phyloP scores from a whole-genome alignment of 2,888 invertebrate genomes.

The Mimachlamys varia region DNA sequence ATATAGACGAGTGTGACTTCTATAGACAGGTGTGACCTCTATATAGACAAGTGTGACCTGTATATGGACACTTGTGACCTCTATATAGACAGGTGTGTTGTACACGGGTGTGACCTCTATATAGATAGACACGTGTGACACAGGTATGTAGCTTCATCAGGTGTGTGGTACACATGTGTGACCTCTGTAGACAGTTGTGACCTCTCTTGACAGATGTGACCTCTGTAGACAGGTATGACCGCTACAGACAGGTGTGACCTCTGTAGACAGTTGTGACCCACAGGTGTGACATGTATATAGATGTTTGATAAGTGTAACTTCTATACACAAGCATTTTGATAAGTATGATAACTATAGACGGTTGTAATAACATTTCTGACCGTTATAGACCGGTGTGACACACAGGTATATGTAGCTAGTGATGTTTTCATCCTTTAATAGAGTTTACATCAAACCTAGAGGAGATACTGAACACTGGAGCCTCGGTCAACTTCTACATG shows the following conservation, averaged over 20 bases:
- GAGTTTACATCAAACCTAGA: constrained; percentile 66
- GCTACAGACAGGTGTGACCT: not conserved
- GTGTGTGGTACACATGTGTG: not conserved
- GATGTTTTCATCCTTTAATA: constrained; percentile 43
- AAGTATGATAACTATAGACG: not conserved
- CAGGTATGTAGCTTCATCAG: no score
- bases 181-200: not conserved
- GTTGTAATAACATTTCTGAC: not conserved
- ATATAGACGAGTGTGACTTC: no score
- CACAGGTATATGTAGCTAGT: not conserved
- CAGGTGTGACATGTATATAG: not conserved
- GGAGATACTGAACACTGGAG: constrained; percentile 75
- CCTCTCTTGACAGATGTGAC: not conserved
- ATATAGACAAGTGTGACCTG: no score
- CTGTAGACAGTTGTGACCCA: not conserved
- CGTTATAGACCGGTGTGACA: not conserved
- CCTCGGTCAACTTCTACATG: constrained; percentile 94
- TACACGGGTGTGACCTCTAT: no score
- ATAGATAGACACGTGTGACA: not conserved
- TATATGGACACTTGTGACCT: no score
- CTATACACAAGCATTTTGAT: not conserved
- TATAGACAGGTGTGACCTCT: no score
- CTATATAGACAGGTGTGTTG: no score
- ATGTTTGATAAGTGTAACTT: not conserved
- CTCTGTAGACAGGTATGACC: not conserved